Percentiles rank a stretch among this genome's conserved stretches.
These are phyloP conservation scores for Trichechus manatus DNA, from an alignment of 2,113 vertebrate genomes.

Conservation along the genomic window DNA sequence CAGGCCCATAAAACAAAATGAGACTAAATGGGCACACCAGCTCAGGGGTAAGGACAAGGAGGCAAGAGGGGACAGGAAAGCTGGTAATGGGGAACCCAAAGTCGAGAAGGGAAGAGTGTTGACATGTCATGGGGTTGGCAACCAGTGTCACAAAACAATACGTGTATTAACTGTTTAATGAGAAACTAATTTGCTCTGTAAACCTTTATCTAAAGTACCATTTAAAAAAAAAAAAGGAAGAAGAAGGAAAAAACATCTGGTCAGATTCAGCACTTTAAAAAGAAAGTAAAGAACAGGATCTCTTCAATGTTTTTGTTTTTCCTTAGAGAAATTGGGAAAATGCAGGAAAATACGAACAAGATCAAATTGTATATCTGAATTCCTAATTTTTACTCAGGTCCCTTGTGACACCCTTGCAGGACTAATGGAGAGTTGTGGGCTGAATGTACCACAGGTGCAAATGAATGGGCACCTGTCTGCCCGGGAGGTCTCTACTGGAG, in stretches of 20 bases:
- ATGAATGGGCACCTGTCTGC: neutral
- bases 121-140: too few relatives aligned
- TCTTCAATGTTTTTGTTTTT: neutral
- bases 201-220: too few relatives aligned
- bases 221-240: too few relatives aligned
- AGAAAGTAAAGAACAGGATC: neutral
- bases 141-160: too few relatives aligned
- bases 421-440: neutral
- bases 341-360: neutral
- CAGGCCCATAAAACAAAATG: too few relatives aligned
- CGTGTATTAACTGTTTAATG: too few relatives aligned
- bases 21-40: too few relatives aligned
- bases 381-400: neutral
- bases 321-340: neutral
- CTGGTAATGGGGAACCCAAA: too few relatives aligned
- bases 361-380: neutral
- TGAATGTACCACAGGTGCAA: neutral
- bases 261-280: neutral
- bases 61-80: too few relatives aligned
- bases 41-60: too few relatives aligned
- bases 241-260: neutral
- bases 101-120: too few relatives aligned
- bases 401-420: neutral
- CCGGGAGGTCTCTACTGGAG: neutral
- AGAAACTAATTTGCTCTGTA: too few relatives aligned